Conservation (phyloP, 2,888 invertebrate species). For the Troides helena region DNA sequence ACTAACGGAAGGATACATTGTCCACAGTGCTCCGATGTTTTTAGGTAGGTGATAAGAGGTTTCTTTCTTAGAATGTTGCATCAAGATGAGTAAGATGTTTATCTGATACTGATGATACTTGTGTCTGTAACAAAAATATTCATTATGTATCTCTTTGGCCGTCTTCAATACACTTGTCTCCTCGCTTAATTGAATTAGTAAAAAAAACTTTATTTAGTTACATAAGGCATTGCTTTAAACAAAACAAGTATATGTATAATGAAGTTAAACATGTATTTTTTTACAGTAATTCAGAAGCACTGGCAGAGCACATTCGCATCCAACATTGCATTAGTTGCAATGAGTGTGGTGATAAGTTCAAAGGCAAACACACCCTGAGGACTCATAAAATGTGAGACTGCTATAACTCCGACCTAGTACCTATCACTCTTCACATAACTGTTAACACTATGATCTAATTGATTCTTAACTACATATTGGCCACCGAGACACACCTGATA, state of each 20-base stretch:
- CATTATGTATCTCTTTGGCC: no score
- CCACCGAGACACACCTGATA: no score
- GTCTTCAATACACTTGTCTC: no score
- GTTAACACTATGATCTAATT: neutral
- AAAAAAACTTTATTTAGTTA: no score
- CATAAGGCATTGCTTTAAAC: neutral
- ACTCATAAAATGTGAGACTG: slow-evolving; percentile 46
- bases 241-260: neutral
- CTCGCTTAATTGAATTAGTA: no score
- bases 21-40: slow-evolving; percentile 41
- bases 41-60: slow-evolving; percentile 40
- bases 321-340: slow-evolving; percentile 45
- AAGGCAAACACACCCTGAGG: slow-evolving; percentile 46
- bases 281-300: slow-evolving; percentile 46
- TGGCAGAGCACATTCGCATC: slow-evolving; percentile 41
- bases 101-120: no score
- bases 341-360: slow-evolving; percentile 55
- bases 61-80: no score
- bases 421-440: neutral
- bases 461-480: no score
- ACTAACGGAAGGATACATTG: slow-evolving; percentile 46
- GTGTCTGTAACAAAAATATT: no score
- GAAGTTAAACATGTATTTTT: slow-evolving; percentile 1
- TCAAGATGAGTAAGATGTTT: neutral
- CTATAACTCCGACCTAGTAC: neutral